Evolutionary conservation across 2,797 vertebrate species (phyloP), one percentile per base, ranked within the genome.

Genomic region (Sylvilagus floridanus): DNA sequence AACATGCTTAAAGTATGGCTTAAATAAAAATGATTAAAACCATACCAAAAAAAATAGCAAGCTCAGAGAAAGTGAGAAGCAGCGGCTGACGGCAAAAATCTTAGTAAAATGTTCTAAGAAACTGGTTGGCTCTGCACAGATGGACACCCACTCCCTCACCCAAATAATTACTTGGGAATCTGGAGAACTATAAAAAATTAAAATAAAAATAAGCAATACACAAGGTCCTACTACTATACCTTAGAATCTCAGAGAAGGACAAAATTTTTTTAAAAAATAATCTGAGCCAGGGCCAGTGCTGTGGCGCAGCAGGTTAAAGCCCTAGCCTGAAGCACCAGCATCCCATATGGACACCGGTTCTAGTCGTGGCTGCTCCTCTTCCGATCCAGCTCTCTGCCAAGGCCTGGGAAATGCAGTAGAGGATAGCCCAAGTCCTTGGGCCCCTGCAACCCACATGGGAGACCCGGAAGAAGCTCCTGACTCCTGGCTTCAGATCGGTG

Each of bases 1-100:
- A 10, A 47, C 42, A 47, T 10, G 42, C 42, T 52, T 79, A 72
- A 88, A 88, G 9, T 35, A 9, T 11, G 35, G 30, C 54, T 81
- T 79, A 86, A 30, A 77, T 37, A 35, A 7, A 89, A 66, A 78
- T 37, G 12, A 87, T 72, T 77, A 85, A 91, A 88, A 79, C 66
- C 30, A 52, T 68, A 79, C 5, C 24, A 12, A 16, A 66, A 66
- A 92, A 42, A 84, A 69, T 2, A 92, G 81, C 16, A 77, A 79
- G 14, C 19, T 76, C 24, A 90, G 8, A 68, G 2, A 88, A 86
- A 91, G 32, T 71, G 10, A 90, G 30, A 68, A 82, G 30, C 52
- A 92, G 65, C 19, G 50, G 28, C 24, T 86, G 42, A 73, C 28
- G 92, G 0, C 0, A 47, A 69, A 96, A 60, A 76, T 26, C 57